Percentiles rank a stretch among this genome's conserved stretches.
phyloP scores from a whole-genome alignment of 1,140 invertebrate species.

The Lucilia cuprina region DNA sequence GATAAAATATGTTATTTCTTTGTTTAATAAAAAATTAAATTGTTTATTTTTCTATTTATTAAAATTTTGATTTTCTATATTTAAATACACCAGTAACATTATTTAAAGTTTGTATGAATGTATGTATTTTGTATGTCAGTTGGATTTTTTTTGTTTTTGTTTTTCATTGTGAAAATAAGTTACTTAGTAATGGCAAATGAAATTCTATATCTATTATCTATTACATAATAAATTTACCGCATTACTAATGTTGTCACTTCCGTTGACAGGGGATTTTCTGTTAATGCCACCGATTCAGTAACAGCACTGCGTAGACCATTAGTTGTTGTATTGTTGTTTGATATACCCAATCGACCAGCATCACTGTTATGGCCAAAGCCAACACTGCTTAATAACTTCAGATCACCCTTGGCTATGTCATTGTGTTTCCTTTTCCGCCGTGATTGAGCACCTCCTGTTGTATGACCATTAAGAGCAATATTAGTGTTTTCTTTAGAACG shows the following conservation, averaged over 20 bases:
- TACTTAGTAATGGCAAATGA: no score
- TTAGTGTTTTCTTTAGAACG: conserved; percentile 66
- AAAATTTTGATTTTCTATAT: no score
- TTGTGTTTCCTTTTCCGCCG: conserved; percentile 66
- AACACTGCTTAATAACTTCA: conserved; percentile 59
- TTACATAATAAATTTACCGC: conserved; percentile 48
- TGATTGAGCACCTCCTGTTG: conserved; percentile 62
- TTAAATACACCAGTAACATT: no score
- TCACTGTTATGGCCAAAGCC: conserved; percentile 39
- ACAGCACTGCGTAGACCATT: conserved; percentile 50
- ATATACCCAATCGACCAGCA: conserved; percentile 45
- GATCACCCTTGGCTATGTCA: conserved; percentile 69
- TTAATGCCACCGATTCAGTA: conserved; percentile 57
- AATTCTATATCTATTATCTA: not conserved
- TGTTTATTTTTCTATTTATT: no score
- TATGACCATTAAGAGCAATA: conserved; percentile 64
- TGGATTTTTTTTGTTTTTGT: no score
- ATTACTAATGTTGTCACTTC: conserved; percentile 57
- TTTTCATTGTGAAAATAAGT: no score
- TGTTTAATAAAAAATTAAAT: no score
- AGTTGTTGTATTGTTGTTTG: conserved; percentile 41
- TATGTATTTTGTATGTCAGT: no score
- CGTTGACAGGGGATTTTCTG: conserved; percentile 55
- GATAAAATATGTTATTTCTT: no score
- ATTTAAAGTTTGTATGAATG: no score